These are phyloP conservation scores for Cnemophilus loriae DNA, from an alignment of 2,113 vertebrate species.

Conservation along the genomic window DNA sequence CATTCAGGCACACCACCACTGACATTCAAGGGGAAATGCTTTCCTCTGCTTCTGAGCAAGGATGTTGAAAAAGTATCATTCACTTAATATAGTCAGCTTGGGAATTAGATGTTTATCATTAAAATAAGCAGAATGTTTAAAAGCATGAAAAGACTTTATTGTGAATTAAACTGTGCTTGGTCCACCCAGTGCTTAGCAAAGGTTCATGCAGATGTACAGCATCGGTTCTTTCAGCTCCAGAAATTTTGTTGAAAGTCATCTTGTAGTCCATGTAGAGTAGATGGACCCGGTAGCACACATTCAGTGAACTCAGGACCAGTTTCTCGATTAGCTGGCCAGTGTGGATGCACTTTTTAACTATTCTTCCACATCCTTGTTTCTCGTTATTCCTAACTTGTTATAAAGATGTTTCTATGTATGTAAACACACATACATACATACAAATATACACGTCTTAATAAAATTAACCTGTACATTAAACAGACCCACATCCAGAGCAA, in stretches of 20 bases:
- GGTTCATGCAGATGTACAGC: background rate
- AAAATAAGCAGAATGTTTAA: slow-evolving; percentile 22
- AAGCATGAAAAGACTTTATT: slow-evolving; percentile 1
- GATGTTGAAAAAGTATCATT: background rate
- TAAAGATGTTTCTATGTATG: background rate
- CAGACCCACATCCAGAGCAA: background rate
- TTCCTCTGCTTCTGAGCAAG: background rate
- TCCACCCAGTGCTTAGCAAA: background rate
- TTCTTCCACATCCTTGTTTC: background rate
- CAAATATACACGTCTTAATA: background rate
- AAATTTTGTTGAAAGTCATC: background rate
- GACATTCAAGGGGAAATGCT: background rate
- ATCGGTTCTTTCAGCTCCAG: background rate
- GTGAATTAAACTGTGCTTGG: background rate
- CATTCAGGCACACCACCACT: background rate
- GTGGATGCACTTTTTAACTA: background rate
- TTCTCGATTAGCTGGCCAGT: background rate
- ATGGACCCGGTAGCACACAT: background rate
- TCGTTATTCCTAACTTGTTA: background rate
- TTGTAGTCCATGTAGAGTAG: background rate
- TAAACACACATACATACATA: background rate
- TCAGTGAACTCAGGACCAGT: background rate
- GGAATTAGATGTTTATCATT: slow-evolving; percentile 27
- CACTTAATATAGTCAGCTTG: background rate
- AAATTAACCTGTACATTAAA: background rate